Percentiles rank a stretch among this genome's conserved stretches.
phyloP scores from a whole-genome alignment of 2,888 invertebrate species.

The Synergus umbraculus region DNA sequence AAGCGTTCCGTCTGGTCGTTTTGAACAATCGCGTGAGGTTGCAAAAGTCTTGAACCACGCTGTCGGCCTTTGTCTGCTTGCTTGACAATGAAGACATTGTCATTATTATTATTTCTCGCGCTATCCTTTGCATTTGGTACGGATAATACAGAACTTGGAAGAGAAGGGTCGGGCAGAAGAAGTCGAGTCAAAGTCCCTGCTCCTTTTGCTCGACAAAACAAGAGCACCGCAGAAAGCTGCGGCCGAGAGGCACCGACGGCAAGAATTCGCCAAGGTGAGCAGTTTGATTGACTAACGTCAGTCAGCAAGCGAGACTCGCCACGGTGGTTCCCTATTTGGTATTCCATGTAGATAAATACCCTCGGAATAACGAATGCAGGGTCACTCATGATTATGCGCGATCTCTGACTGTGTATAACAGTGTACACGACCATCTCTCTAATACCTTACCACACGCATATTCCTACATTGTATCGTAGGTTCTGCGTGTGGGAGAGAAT shows the following conservation, averaged over 20 bases:
- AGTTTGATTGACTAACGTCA: slow-evolving; percentile 76
- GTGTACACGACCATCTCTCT: slow-evolving; percentile 46
- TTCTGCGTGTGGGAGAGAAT: not conserved
- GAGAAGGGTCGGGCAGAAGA: slow-evolving; percentile 12
- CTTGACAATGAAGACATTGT: slow-evolving; percentile 30
- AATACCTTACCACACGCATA: slow-evolving; percentile 16
- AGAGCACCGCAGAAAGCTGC: slow-evolving; percentile 43
- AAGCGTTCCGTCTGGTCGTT: slow-evolving; percentile 25
- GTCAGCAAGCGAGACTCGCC: slow-evolving; percentile 69
- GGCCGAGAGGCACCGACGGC: slow-evolving; percentile 53
- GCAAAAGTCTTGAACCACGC: slow-evolving; percentile 13
- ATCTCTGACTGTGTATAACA: slow-evolving; percentile 50
- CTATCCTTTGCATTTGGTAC: slow-evolving; percentile 18
- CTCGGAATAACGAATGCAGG: slow-evolving; percentile 61
- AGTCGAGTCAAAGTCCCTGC: slow-evolving; percentile 14
- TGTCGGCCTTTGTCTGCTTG: slow-evolving; percentile 5
- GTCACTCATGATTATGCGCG: slow-evolving; percentile 55
- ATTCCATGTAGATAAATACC: slow-evolving; percentile 75
- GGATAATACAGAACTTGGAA: slow-evolving; percentile 11
- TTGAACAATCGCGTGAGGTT: slow-evolving; percentile 33
- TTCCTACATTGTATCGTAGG: not conserved
- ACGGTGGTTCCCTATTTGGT: slow-evolving; percentile 72
- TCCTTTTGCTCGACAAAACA: slow-evolving; percentile 47
- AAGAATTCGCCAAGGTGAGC: slow-evolving; percentile 73
- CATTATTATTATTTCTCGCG: slow-evolving; percentile 31